phyloP scores from a whole-genome alignment of 2,113 vertebrate species.

The Eurypyga helias region DNA sequence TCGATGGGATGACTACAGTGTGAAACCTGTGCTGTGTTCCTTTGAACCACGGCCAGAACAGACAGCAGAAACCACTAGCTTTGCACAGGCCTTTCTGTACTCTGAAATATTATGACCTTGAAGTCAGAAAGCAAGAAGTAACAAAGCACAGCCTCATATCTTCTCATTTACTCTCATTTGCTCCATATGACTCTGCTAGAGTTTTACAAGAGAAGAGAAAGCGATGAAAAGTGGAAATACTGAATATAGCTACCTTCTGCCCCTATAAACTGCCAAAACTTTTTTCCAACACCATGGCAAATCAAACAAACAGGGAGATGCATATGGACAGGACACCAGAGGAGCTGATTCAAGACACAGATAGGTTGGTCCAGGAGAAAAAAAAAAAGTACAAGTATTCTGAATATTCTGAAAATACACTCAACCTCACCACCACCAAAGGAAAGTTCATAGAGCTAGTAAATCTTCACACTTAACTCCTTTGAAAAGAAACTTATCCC shows the following conservation, averaged over 20 bases:
- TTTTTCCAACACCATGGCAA: background rate
- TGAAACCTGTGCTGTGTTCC: background rate
- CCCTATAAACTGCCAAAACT: background rate
- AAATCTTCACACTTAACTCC: background rate
- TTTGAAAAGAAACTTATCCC: background rate
- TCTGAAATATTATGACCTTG: background rate
- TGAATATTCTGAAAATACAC: background rate
- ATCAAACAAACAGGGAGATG: background rate
- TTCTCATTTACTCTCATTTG: background rate
- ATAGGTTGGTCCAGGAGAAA: background rate
- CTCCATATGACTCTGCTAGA: background rate
- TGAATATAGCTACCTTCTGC: background rate
- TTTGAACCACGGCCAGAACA: background rate
- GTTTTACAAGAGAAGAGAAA: background rate
- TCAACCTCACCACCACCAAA: background rate
- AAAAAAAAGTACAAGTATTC: background rate
- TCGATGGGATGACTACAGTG: background rate
- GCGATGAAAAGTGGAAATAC: background rate
- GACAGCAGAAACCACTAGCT: background rate
- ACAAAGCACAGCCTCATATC: fast-evolving
- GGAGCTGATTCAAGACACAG: background rate
- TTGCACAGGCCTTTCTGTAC: background rate
- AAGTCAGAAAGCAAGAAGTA: background rate
- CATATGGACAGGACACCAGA: background rate
- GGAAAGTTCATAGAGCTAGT: background rate